These are phyloP conservation scores for Campylorhamphus procurvoides DNA, from an alignment of 2,113 vertebrate species.

Conservation along the genomic window DNA sequence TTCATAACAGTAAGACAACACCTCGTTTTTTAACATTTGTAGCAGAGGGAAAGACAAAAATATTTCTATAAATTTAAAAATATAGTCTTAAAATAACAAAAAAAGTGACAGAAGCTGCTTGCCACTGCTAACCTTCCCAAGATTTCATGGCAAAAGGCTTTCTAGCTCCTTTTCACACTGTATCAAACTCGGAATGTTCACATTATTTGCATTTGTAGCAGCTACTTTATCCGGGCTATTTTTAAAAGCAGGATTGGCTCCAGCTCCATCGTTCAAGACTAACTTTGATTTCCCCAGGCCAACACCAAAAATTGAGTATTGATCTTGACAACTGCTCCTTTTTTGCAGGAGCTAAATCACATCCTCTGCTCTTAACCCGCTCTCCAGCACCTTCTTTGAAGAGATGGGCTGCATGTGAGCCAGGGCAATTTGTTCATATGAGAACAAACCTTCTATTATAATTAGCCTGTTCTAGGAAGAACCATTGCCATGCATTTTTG, in stretches of 20 bases:
- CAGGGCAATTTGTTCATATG: rapidly evolving
- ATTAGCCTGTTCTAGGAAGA: background rate
- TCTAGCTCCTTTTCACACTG: background rate
- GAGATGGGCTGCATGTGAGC: background rate
- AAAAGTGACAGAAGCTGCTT: background rate
- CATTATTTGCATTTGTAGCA: background rate
- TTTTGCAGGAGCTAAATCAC: background rate
- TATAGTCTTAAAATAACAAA: background rate
- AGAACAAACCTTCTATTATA: background rate
- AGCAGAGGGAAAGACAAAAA: background rate
- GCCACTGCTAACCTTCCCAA: background rate
- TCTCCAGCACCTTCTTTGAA: background rate
- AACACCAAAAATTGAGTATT: conserved; percentile 25
- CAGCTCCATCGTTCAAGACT: background rate
- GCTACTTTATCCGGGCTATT: background rate
- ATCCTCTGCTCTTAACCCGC: background rate
- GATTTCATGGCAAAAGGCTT: background rate
- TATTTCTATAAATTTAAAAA: background rate
- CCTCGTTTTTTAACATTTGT: background rate
- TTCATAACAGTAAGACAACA: background rate
- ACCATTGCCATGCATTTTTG: rapidly evolving
- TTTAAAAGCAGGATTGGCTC: background rate
- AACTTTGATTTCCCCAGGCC: conserved; percentile 25
- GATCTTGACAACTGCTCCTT: background rate
- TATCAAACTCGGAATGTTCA: background rate